Base-by-base conservation (phyloP, 2,797 vertebrate species). In the Brachymystax lenok region DNA sequence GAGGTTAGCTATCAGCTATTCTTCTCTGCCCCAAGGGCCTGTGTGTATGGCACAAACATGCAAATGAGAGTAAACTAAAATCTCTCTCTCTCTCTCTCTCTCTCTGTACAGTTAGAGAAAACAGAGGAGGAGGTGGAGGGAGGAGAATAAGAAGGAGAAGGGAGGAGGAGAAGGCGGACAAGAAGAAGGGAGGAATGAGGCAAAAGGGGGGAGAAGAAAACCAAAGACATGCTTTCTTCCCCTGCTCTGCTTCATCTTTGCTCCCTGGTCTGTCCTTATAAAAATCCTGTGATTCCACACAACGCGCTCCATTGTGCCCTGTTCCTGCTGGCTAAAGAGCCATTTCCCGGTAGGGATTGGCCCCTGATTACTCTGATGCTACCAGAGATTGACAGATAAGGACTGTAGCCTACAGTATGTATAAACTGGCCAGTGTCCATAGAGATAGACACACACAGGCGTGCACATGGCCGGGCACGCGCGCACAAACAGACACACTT, bases 281-380 rank as follows among this genome's bases (percentile, higher is more conserved):
- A 87, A 85, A 87, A 84, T 80, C 88, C 82, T 86, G 87, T 89
- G 87, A 91, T 90, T 86, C 79, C 81, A 79, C 84, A 88, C 85
- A 89, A 80, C 89, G 86, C 80, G 61, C 76, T 76, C 77, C 79
- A 89, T 87, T 90, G 87, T 88, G 74, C 78, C 35, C 66, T 75
- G 64, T 84, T 89, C 84, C 89, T 88, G 77, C 79, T 1, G 67
- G 83, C 71, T 75, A 59, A 85, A 77, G 72, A 88, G 80, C 76
- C 76, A 82, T 87, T 89, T 90, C 82, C 80, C 77, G 74, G 80
- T 76, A 76, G 33, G 16, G 80, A 80, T 83, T 77, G 74, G 80
- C 64, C 51, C 33, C 64, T 78, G 61, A 77, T 7, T 5, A 67
- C 24, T 67, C 64, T 67, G 64, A 59, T 59, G 10, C 10, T 46